Conservation (phyloP, 2,888 invertebrate genomes). For the Coelinius sp. region DNA sequence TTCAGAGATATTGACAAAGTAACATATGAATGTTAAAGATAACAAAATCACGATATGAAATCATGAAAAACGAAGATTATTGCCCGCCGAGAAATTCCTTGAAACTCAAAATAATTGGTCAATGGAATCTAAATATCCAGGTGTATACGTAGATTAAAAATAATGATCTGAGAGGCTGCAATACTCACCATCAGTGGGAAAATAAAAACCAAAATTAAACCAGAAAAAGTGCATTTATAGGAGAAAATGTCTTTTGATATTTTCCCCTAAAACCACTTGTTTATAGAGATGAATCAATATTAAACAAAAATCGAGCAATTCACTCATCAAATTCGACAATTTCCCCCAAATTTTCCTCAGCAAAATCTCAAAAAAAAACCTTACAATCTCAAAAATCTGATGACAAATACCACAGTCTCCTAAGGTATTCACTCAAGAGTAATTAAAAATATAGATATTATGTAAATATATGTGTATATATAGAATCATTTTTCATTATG, state of each 20-base stretch:
- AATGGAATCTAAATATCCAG: slow-evolving; percentile 27
- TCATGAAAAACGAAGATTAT: neutral
- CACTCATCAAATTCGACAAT: neutral
- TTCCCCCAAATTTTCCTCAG: neutral
- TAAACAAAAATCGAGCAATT: neutral
- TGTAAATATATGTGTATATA: slow-evolving; percentile 56
- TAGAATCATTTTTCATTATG: slow-evolving; percentile 46
- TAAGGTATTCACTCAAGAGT: slow-evolving; percentile 62
- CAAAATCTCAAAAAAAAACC: neutral
- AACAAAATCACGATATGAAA: neutral
- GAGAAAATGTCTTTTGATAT: no score
- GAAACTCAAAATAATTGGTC: neutral
- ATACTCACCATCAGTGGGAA: neutral
- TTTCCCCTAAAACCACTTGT: neutral
- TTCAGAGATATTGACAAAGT: neutral
- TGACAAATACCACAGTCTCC: neutral
- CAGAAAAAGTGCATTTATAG: neutral
- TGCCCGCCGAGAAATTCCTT: neutral
- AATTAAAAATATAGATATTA: slow-evolving; percentile 65
- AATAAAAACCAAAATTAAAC: neutral
- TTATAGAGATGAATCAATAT: neutral
- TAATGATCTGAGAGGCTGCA: slow-evolving; percentile 49
- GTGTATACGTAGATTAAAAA: slow-evolving; percentile 56
- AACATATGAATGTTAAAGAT: neutral
- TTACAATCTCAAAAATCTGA: neutral